phyloP scores from a whole-genome alignment of 2,797 vertebrate genomes.

The Myotis pilosus region DNA sequence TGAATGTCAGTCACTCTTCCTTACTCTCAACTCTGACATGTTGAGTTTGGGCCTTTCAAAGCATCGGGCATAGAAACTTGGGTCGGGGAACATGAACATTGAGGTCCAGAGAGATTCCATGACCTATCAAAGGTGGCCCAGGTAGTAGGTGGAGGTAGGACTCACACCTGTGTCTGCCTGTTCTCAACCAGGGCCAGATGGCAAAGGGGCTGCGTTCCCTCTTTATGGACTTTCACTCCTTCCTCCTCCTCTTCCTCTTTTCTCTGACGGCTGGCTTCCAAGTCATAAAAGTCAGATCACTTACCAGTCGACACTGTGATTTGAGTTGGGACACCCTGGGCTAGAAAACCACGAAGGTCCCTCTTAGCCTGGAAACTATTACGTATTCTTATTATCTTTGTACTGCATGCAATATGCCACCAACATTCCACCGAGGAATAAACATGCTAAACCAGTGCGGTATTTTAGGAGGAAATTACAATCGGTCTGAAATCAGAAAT shows the following conservation, averaged over 20 bases:
- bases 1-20: neutral
- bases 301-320: neutral
- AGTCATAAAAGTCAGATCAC: neutral
- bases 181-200: neutral
- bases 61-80: neutral
- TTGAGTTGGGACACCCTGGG: neutral
- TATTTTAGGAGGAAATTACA: conserved; percentile 60
- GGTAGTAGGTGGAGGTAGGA: rapidly evolving
- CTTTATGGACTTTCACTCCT: rapidly evolving
- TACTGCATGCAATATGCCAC: neutral
- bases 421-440: conserved; percentile 7
- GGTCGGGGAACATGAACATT: neutral
- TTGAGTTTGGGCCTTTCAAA: neutral
- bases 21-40: neutral
- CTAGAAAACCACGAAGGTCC: neutral
- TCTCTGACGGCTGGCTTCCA: neutral
- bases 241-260: neutral
- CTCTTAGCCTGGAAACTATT: neutral
- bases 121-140: neutral
- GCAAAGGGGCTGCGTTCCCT: neutral
- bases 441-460: conserved; percentile 51
- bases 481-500: conserved; percentile 63
- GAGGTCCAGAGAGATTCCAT: neutral
- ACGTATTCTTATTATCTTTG: neutral
- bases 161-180: neutral